A percentile compares a stretch with the other conserved stretches of the same genome.
Conservation (phyloP, 2,113 vertebrate genomes). For the Choloepus hoffmanni region DNA sequence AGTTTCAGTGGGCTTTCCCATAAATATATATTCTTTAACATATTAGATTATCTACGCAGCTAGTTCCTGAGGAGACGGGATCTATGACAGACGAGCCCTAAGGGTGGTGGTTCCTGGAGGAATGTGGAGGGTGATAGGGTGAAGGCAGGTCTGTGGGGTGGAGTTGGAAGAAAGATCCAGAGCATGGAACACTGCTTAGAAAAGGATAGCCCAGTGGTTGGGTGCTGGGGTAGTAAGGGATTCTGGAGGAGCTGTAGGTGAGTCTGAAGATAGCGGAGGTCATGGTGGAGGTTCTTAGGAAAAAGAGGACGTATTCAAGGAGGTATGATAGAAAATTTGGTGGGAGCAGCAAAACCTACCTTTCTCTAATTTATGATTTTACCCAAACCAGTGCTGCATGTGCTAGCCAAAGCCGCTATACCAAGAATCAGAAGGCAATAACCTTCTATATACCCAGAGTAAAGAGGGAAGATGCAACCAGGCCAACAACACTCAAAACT, state of each 20-base stretch:
- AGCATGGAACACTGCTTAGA: not conserved
- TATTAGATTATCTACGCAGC: not conserved
- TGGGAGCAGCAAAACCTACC: not conserved
- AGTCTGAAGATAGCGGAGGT: not conserved
- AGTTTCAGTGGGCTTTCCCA: slow-evolving; percentile 23
- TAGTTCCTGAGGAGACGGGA: not conserved
- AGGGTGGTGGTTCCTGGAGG: not conserved
- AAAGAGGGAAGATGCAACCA: not conserved
- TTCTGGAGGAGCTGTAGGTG: not conserved
- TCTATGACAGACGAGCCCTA: not conserved
- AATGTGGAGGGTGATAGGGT: too few species aligned
- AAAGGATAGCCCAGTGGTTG: not conserved
- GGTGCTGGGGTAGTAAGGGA: too few species aligned
- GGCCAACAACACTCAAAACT: not conserved
- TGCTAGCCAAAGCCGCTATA: not conserved
- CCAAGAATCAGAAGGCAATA: not conserved
- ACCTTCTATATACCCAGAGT: not conserved
- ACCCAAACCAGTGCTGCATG: not conserved
- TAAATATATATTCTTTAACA: not conserved
- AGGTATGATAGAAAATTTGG: not conserved
- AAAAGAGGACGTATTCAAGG: not conserved
- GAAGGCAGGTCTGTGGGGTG: not conserved
- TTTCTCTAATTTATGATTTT: slow-evolving; percentile 1
- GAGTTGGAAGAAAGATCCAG: not conserved
- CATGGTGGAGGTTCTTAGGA: not conserved